Evolutionary conservation across 2,113 vertebrate species (phyloP).

Genomic region (Lucifuga dentata): DNA sequence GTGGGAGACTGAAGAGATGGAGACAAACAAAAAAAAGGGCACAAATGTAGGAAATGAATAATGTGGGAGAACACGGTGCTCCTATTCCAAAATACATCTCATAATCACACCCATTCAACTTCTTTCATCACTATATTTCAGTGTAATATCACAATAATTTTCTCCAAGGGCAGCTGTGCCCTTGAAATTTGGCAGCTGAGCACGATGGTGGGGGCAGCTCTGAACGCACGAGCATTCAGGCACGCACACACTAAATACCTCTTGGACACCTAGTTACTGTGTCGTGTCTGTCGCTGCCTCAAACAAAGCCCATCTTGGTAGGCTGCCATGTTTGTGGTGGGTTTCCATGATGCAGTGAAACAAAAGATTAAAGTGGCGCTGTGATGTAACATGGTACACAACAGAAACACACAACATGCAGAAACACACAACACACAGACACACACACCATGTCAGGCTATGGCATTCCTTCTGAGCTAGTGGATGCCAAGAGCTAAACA

Average conservation of each 20-base stretch:
- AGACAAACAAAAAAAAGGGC: no score
- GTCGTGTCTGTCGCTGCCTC: conserved; percentile 3
- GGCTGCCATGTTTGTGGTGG: conserved; percentile 4
- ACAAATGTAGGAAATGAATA: no score
- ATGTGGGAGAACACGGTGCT: no score
- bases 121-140: background rate
- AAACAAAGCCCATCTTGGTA: background rate
- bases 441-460: no score
- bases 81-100: no score
- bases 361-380: background rate
- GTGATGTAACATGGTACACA: background rate
- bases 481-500: background rate
- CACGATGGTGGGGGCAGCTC: background rate
- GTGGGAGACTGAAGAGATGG: no score
- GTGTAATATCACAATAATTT: background rate
- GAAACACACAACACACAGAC: background rate
- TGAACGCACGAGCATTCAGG: conserved; percentile 14
- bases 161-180: conserved; percentile 4
- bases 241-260: conserved; percentile 11
- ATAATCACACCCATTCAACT: background rate
- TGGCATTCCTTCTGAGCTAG: background rate
- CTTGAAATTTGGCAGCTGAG: conserved; percentile 44
- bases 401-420: background rate
- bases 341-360: conserved; percentile 7
- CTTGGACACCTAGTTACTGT: background rate